Percentiles rank a stretch among this genome's conserved stretches.
These are phyloP conservation scores for Elysia chlorotica DNA, from an alignment of 1,140 invertebrate genomes.

Conservation along the genomic window DNA sequence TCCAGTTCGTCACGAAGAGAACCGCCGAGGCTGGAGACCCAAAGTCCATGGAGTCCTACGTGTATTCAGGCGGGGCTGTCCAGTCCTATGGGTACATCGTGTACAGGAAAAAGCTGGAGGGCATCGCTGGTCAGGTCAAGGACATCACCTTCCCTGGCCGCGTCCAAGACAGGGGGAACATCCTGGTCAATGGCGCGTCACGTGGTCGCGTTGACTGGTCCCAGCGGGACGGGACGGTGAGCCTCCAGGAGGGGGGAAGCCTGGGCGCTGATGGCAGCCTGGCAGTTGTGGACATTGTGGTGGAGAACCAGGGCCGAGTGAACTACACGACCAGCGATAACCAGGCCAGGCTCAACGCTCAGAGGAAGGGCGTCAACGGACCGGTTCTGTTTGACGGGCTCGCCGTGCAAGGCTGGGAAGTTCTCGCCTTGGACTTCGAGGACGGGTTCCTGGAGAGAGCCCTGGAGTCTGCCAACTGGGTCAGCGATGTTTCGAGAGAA, in stretches of 20 bases:
- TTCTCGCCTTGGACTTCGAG: slow-evolving; percentile 67
- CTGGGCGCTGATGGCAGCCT: too few relatives aligned
- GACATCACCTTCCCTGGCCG: slow-evolving; percentile 63
- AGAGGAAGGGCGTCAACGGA: slow-evolving; percentile 64
- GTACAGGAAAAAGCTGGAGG: slow-evolving; percentile 59
- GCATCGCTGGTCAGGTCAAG: slow-evolving; percentile 43
- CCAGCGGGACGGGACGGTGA: background rate
- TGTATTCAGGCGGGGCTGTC: slow-evolving; percentile 65
- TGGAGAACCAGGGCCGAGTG: slow-evolving; percentile 69
- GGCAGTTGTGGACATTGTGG: slow-evolving; percentile 65
- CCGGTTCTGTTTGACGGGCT: slow-evolving; percentile 61
- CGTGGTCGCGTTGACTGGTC: background rate
- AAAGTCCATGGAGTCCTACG: slow-evolving; percentile 67
- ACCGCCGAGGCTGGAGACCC: slow-evolving; percentile 1
- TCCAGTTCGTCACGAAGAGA: slow-evolving; percentile 1
- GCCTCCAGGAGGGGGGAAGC: background rate
- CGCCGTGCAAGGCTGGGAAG: slow-evolving; percentile 62
- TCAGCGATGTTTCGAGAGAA: too few relatives aligned
- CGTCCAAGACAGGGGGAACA: slow-evolving; percentile 64
- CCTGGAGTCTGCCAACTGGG: background rate
- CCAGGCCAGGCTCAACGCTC: slow-evolving; percentile 45
- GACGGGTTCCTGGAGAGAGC: slow-evolving; percentile 49
- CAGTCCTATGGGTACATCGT: slow-evolving; percentile 70
- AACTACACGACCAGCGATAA: slow-evolving; percentile 63
- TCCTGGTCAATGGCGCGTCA: background rate